Evolutionary conservation across 2,888 invertebrate genomes (phyloP), one percentile per base, ranked within the genome.

Genomic region (Strigamia transsilvanica): DNA sequence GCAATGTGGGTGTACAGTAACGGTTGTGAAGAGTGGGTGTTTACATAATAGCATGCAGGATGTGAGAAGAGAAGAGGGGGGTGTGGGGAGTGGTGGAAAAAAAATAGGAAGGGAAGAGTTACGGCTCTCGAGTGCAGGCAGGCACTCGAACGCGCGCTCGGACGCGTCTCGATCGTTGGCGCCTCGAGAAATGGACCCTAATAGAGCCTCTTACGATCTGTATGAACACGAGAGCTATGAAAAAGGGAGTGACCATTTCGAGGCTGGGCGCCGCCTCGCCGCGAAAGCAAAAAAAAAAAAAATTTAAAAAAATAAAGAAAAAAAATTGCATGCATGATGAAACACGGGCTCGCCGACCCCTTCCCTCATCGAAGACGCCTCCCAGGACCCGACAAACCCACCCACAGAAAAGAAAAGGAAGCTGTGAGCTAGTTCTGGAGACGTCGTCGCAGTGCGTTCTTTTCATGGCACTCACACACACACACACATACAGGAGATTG

Each of bases 21-120:
- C 61, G 61, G 61, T 61, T n/a, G 42, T 61, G 61, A 61, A 61
- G 61, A 61, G 61, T 61, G 61, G 61, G 61, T 61, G 61, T 61
- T 61, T 61, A 61, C 61, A 61, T 61, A 61, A 61, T 61, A 61
- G 61, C 61, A 61, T 18, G 61, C 61, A 61, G 61, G 61, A 61
- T 61, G 61, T 61, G 61, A 18, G 23, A n/a, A 61, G 61, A 61
- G 61, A 51, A n/a, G n/a, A n/a, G n/a, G 51, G n/a, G 3, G n/a
- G 51, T n/a, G 51, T 2, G 51, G 10, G 51, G n/a, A 4, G 34
- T 3, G 34, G 34, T 34, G 34, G 18, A 10, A 3, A 61, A 61
- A 61, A 61, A 61, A 61, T 61, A 61, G 61, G 61, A 61, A 61
- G 61, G 61, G 61, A 61, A 61, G 61, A 61, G 61, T 61, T 61